Conservation (phyloP, 1,140 invertebrate species). For the Drosophila mojavensis region DNA sequence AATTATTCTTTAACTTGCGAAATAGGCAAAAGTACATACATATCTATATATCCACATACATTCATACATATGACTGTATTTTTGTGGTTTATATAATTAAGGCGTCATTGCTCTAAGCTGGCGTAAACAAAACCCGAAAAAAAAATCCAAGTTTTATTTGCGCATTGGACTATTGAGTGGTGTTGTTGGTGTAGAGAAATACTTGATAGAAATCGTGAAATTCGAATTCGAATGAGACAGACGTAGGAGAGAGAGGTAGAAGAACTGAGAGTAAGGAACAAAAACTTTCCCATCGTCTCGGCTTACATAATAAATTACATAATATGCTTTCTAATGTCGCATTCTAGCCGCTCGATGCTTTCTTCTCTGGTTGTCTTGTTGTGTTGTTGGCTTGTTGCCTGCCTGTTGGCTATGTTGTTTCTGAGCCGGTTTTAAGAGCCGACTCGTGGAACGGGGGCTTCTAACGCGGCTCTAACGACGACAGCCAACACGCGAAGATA, state of each 20-base stretch:
- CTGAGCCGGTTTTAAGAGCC: slow-evolving; percentile 59
- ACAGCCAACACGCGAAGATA: slow-evolving; percentile 29
- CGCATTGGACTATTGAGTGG: slow-evolving; percentile 32
- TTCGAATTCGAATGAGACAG: slow-evolving; percentile 45
- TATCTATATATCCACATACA: not conserved
- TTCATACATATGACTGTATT: not conserved
- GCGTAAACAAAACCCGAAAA: slow-evolving; percentile 28
- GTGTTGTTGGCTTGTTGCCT: slow-evolving; percentile 2
- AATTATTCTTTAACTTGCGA: slow-evolving; percentile 9
- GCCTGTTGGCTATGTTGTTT: slow-evolving; percentile 19
- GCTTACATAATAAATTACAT: slow-evolving; percentile 55
- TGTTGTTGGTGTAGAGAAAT: slow-evolving; percentile 16
- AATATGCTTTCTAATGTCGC: slow-evolving; percentile 58
- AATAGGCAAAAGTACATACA: slow-evolving; percentile 28
- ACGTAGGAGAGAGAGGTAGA: not conserved
- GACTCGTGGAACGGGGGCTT: slow-evolving; percentile 22
- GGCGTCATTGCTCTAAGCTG: slow-evolving; percentile 27
- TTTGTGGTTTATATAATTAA: slow-evolving; percentile 1
- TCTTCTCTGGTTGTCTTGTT: slow-evolving; percentile 41
- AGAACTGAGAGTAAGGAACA: slow-evolving; percentile 24
- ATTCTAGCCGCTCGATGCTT: slow-evolving; percentile 60
- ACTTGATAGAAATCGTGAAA: slow-evolving; percentile 47
- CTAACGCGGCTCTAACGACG: slow-evolving; percentile 73
- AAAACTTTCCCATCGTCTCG: slow-evolving; percentile 52
- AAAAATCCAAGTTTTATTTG: slow-evolving; percentile 32